These are phyloP conservation scores for Barbus barbus DNA, from an alignment of 2,113 vertebrate species.

Conservation along the genomic window DNA sequence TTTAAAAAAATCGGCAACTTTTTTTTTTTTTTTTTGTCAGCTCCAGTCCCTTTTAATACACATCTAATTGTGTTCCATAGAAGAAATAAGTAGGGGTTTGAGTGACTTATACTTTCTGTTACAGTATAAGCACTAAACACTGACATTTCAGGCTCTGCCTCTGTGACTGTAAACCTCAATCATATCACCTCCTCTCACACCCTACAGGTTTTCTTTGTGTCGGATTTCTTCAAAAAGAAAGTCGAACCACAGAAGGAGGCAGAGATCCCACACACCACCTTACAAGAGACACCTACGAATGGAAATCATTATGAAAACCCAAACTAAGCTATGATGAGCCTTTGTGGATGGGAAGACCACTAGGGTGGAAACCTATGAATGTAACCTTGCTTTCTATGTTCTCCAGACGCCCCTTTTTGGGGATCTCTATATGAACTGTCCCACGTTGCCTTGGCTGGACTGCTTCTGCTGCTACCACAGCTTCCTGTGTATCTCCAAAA, in stretches of 20 bases:
- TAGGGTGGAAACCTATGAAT: conserved; percentile 75
- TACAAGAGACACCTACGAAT: conserved; percentile 86
- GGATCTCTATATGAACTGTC: conserved; percentile 57
- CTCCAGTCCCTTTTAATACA: not conserved
- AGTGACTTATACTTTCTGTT: not conserved
- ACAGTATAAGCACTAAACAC: not conserved
- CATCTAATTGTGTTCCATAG: not conserved
- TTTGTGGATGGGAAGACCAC: conserved; percentile 64
- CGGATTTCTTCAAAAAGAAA: conserved; percentile 89
- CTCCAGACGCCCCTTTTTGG: no score
- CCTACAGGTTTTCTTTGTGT: conserved; percentile 85
- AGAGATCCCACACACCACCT: conserved; percentile 82
- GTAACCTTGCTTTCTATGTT: conserved; percentile 70
- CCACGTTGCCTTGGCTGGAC: conserved; percentile 76
- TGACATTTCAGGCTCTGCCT: not conserved
- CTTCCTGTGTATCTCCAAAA: conserved; percentile 71
- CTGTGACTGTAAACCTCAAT: not conserved
- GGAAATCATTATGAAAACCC: conserved; percentile 87
- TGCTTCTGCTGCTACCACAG: conserved; percentile 80
- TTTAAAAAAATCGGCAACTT: no score
- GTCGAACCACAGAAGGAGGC: conserved; percentile 72
- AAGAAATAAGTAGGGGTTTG: not conserved
- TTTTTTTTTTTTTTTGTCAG: no score
- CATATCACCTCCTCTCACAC: not conserved
- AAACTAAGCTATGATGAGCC: conserved; percentile 67